Percentiles rank a stretch among this genome's conserved stretches.
These are phyloP conservation scores for Tapirus indicus DNA, from an alignment of 2,797 vertebrate species.

Conservation along the genomic window DNA sequence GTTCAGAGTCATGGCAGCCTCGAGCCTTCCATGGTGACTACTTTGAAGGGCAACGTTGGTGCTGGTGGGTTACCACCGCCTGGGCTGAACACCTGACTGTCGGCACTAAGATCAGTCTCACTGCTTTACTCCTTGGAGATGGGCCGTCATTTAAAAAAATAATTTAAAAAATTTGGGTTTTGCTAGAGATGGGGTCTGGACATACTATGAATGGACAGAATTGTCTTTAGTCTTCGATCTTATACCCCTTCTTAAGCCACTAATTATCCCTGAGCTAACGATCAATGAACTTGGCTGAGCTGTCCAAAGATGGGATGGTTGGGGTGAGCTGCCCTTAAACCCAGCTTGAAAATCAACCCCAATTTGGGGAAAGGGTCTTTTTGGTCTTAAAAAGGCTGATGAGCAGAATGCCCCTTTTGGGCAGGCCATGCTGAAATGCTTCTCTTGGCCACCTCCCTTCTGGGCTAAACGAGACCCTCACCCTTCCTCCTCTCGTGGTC, in stretches of 20 bases:
- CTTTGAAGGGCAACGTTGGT: accelerated
- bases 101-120: not conserved
- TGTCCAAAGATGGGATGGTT: not conserved
- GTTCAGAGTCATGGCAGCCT: accelerated
- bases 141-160: not conserved
- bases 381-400: not conserved
- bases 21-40: accelerated
- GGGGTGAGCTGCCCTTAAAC: not conserved
- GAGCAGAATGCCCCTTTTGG: not conserved
- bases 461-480: not conserved
- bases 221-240: not conserved
- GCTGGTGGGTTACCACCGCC: too few species aligned
- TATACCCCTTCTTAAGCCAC: not conserved
- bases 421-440: not conserved
- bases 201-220: not conserved
- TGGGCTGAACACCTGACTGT: not conserved
- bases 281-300: not conserved
- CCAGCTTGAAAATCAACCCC: not conserved
- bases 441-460: not conserved
- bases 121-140: not conserved
- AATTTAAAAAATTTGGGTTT: not conserved
- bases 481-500: not conserved
- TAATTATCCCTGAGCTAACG: not conserved
- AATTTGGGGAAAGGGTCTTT: not conserved
- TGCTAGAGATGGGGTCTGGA: not conserved